These are phyloP conservation scores for Nestor notabilis DNA, from an alignment of 2,113 vertebrate genomes.

Conservation along the genomic window DNA sequence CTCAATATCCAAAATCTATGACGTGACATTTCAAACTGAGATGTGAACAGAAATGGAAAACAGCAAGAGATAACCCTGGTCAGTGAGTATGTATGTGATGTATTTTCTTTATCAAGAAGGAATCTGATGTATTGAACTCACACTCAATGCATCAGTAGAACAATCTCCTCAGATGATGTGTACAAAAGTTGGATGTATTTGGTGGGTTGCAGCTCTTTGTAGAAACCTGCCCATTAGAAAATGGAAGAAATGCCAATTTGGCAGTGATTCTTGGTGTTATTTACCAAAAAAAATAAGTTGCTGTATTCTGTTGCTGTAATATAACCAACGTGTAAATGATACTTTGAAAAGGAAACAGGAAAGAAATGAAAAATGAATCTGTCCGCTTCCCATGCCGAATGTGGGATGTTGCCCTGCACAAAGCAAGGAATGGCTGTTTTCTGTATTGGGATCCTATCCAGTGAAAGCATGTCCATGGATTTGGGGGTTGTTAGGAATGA, in stretches of 20 bases:
- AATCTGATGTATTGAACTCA: not conserved
- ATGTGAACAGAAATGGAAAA: not conserved
- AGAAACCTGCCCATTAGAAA: not conserved
- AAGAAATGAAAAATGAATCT: not conserved
- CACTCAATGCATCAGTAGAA: not conserved
- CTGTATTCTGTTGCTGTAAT: not conserved
- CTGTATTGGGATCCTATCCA: not conserved
- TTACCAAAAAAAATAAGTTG: not conserved
- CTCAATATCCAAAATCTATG: not conserved
- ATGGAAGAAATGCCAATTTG: not conserved
- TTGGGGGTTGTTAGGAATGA: not conserved
- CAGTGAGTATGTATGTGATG: not conserved
- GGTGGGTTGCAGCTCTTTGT: not conserved
- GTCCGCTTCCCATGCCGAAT: not conserved
- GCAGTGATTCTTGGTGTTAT: not conserved
- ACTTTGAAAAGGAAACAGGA: not conserved
- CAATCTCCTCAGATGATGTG: not conserved
- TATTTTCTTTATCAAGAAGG: not conserved
- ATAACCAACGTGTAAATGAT: not conserved
- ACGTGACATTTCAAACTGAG: not conserved
- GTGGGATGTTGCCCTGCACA: too few relatives aligned
- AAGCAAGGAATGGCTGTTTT: not conserved
- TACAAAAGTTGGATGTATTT: not conserved
- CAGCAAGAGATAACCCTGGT: not conserved
- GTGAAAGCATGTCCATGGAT: not conserved